Evolutionary conservation across 2,888 invertebrate genomes (phyloP), one percentile per base, ranked within the genome.

Genomic region (Volucella inflata): DNA sequence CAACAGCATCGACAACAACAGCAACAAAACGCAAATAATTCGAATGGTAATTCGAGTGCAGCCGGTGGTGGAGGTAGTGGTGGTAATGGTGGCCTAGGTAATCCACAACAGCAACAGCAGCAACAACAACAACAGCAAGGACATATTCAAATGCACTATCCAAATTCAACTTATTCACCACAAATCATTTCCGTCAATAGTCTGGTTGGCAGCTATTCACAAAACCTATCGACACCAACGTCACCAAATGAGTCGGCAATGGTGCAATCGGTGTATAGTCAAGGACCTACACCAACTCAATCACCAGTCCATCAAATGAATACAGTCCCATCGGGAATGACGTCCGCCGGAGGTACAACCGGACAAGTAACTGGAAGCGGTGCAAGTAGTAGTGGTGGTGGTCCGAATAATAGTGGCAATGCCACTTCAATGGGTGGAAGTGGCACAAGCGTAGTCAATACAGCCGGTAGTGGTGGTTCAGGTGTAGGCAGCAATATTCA

Each of bases 181-280:
- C 92, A 92, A 89, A 92, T 92, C 62, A 92, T 92, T 85, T 91
- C 92, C 67, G 92, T 92, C 12, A 92, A 92, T 89, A 92, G 93
- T 91, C 93, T 94, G 90, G 92, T 93, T 90, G 90, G 93, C 90
- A 90, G 92, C 89, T 91, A 93, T 92, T 90, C 92, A 89, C 92
- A 94, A 91, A 93, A 93, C 88, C 93, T 94, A 88, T 93, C 93
- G 51, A 92, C 93, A 88, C 93, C 95, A 91, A 91, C 93, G 88
- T 94, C 93, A 87, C 92, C 94, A 90, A 93, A 94, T 90, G 94
- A 93, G 88, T 93, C 93, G 65, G 91, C 93, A 91, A 91, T 93
- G 92, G 88, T 92, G 89, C 89, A 93, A 92, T 89, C 94, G 90
- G 92, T 93, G 21, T 93, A 93, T 70, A 91, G 92, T 87, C 92